Conservation (phyloP, 35 echinoderm and acorn worm genomes). For the Lytechinus pictus region DNA sequence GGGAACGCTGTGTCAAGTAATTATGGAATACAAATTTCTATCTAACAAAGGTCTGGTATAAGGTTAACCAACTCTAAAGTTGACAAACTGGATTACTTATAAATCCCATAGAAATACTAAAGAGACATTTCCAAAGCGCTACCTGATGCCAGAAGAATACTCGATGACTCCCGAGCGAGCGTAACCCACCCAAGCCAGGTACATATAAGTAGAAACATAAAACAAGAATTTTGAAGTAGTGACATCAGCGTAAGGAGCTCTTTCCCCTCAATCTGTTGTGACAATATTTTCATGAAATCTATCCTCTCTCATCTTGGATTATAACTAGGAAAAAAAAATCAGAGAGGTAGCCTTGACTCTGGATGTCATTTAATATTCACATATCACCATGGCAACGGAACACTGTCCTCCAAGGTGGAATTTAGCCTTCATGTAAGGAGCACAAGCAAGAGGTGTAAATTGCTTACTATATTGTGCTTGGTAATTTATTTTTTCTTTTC, state of each 20-base stretch:
- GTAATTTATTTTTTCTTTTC: not conserved
- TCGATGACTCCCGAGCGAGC: not conserved
- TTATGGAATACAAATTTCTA: too few relatives aligned
- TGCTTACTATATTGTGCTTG: not conserved
- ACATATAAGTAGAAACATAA: too few relatives aligned
- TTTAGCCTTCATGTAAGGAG: not conserved
- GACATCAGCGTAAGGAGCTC: not conserved
- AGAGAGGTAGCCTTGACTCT: not conserved
- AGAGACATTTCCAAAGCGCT: not conserved
- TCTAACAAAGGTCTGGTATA: too few relatives aligned
- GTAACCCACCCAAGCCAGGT: too few relatives aligned
- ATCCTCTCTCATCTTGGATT: not conserved
- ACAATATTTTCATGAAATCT: not conserved
- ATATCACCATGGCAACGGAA: not conserved
- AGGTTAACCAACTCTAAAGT: not conserved
- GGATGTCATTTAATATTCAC: not conserved
- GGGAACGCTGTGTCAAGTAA: too few relatives aligned
- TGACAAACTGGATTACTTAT: not conserved
- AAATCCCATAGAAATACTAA: not conserved
- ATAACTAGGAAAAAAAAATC: not conserved
- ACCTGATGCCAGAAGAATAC: not conserved
- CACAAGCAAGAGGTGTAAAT: not conserved
- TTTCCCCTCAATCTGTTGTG: not conserved
- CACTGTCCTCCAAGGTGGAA: not conserved
- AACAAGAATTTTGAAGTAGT: too few relatives aligned